Percentiles rank a stretch among this genome's conserved stretches.
Conservation (phyloP, 2,888 invertebrate species). For the Orchestes rusci region DNA sequence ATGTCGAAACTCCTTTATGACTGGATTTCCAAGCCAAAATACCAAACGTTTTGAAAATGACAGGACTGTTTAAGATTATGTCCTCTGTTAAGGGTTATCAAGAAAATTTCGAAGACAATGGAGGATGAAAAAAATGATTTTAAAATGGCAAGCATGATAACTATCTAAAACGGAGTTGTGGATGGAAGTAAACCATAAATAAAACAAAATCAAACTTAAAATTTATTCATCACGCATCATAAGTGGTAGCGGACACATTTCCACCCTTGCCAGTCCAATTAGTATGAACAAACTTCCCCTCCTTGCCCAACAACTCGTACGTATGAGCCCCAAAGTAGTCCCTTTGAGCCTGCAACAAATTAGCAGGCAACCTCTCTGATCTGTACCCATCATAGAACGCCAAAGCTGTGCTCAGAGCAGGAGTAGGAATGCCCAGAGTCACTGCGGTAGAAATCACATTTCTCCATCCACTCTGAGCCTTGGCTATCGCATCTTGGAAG, state of each 20-base stretch:
- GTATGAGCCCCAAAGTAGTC: constrained; percentile 99
- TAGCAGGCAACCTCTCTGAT: constrained; percentile 80
- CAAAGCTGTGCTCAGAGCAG: constrained; percentile 87
- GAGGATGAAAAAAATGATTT: too few relatives aligned
- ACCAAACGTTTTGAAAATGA: too few relatives aligned
- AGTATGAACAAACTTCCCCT: constrained; percentile 89
- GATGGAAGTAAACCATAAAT: too few relatives aligned
- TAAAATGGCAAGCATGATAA: too few relatives aligned
- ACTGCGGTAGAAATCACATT: constrained; percentile 67
- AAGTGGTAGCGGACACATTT: constrained; percentile 89
- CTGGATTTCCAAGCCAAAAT: too few relatives aligned
- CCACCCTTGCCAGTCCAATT: constrained; percentile 99
- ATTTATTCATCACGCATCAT: constrained; percentile 55
- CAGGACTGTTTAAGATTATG: too few relatives aligned
- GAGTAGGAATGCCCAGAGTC: constrained; percentile 81
- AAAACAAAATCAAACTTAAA: too few relatives aligned
- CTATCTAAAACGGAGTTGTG: too few relatives aligned
- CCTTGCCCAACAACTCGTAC: constrained; percentile 79
- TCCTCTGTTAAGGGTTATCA: too few relatives aligned
- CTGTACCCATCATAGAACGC: constrained; percentile 98
- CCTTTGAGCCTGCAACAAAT: constrained; percentile 91
- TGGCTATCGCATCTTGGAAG: constrained; percentile 77
- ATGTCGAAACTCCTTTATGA: too few relatives aligned
- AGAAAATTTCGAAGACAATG: too few relatives aligned
- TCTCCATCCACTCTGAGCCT: constrained; percentile 79